Base-by-base conservation (phyloP, 2,113 vertebrate genomes). In the Anarhynchus alexandrinus region DNA sequence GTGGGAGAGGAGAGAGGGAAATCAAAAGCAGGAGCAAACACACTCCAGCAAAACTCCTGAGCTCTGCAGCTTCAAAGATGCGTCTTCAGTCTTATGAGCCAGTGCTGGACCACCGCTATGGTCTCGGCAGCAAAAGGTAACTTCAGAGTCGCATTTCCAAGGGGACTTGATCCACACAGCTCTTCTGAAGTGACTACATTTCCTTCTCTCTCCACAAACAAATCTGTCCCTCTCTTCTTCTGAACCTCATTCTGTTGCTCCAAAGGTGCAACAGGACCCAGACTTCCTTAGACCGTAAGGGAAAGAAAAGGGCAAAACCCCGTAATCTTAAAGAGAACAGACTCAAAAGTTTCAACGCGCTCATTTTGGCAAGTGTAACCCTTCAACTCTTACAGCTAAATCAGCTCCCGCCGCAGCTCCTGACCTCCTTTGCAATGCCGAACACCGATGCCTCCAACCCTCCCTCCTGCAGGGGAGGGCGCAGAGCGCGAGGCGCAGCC, bases 61-160 rank as follows among this genome's bases (percentile, higher is more conserved):
- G 93, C 91, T 72, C 64, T 83, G 89, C 62, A 90, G 90, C 82
- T 92, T 78, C 81, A 69, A 65, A 94, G 81, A 74, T 40, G 69
- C 51, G 30, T 23, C 76, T 90, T 52, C 70, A 64, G 38, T 58
- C 87, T 45, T 59, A 40, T 8, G 65, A 92, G 86, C 15, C 79
- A 92, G 80, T 2, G 66, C 93, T 95, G 93, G 92, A 77, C 72
- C 74, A 71, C 82, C 85, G 5, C 67, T n/a, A 6, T 10, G 52
- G 89, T 34, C 71, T 62, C 62, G 74, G 93, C 79, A 96, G 90
- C 67, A 79, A 15, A 69, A 65, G 76, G 13, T 12, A 67, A 49
- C 70, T 38, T 61, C 72, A 18, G 36, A 45, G 65, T n/a, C 79
- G 92, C 80, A 47, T 77, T 77, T 86, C 96, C 91, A 43, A 13